Percentiles rank a stretch among this genome's conserved stretches.
These are phyloP conservation scores for Pleuronectes platessa DNA, from an alignment of 2,113 vertebrate genomes.

Conservation along the genomic window DNA sequence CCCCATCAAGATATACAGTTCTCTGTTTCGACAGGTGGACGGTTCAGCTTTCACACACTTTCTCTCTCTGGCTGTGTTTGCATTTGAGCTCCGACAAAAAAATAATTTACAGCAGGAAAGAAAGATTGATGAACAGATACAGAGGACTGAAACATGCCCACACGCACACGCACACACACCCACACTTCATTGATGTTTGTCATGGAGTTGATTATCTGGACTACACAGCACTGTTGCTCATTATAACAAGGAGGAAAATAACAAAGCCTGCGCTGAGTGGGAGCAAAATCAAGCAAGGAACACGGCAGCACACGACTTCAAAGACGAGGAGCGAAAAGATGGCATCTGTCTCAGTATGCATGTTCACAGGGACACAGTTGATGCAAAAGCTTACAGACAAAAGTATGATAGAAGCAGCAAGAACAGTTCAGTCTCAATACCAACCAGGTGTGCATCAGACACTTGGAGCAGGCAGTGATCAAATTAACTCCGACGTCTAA, in stretches of 20 bases:
- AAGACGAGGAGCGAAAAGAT: slow-evolving; percentile 28
- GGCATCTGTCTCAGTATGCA: slow-evolving; percentile 8
- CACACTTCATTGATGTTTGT: slow-evolving; percentile 53
- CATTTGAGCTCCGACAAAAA: slow-evolving; percentile 4
- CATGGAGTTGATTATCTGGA: slow-evolving; percentile 49
- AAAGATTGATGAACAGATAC: not conserved
- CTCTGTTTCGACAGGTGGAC: slow-evolving; percentile 17
- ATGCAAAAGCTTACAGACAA: not conserved
- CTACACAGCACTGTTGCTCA: slow-evolving; percentile 45
- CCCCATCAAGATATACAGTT: not conserved
- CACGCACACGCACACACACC: slow-evolving; percentile 27
- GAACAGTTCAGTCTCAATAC: not conserved
- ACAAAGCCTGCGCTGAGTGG: slow-evolving; percentile 53
- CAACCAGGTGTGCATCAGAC: not conserved
- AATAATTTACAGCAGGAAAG: slow-evolving; percentile 49
- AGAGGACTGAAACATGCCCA: slow-evolving; percentile 36
- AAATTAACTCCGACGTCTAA: not conserved
- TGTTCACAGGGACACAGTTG: slow-evolving; percentile 3
- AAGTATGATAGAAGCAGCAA: not conserved
- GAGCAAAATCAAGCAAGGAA: slow-evolving; percentile 41
- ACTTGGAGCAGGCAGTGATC: not conserved
- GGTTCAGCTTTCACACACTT: slow-evolving; percentile 1
- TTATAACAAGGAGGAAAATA: slow-evolving; percentile 55
- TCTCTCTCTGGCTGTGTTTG: slow-evolving; percentile 20
- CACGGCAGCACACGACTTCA: slow-evolving; percentile 25